Base-by-base conservation (phyloP, 2,797 vertebrate species). In the Chelonia mydas region DNA sequence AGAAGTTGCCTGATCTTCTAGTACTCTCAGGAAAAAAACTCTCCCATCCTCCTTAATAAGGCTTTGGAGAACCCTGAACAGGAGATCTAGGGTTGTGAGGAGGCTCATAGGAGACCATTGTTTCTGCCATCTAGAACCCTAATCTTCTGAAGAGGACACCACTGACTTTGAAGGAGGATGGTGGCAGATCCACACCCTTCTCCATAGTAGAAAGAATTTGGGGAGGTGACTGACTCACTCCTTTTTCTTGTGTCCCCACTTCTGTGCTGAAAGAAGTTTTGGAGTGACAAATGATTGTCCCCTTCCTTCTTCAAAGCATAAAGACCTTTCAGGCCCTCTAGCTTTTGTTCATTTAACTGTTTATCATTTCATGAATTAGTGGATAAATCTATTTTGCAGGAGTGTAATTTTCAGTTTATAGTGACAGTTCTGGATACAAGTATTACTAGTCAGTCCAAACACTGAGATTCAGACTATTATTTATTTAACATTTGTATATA, bases 201-300 rank as follows among this genome's bases (percentile, higher is more conserved):
- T 61, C 28, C 16, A n/a, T 65, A 65, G 33, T 65, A 65, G 61
- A 28, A 49, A 77, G 28, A 13, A 49, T 49, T 77, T 31, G 7
- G 25, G 45, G 41, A 49, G 45, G 11, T 49, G 41, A 31, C 61
- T 5, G 59, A 61, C 13, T 12, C 72, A 31, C 12, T 47, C 47
- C 3, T 47, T 88, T 92, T 86, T 28, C 16, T 6, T 59, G 17
- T 0, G 0, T 86, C 19, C n/a, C 13, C 59, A 45, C 7, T 8
- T 72, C 84, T 91, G 45, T 76, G 61, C 7, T 92, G 74, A 28
- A 59, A 41, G 13, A 90, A 33, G 47, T 59, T 68, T 23, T 90
- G 77, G 16, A 68, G 57, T 89, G 47, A 23, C 53, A 86, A 1
- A 28, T 16, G 87, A 5, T 33, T 1, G 1, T 7, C 92, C 50